Evolutionary conservation across 2,888 invertebrate species (phyloP), one percentile per base, ranked within the genome.

Genomic region (Harpalus rufipes): DNA sequence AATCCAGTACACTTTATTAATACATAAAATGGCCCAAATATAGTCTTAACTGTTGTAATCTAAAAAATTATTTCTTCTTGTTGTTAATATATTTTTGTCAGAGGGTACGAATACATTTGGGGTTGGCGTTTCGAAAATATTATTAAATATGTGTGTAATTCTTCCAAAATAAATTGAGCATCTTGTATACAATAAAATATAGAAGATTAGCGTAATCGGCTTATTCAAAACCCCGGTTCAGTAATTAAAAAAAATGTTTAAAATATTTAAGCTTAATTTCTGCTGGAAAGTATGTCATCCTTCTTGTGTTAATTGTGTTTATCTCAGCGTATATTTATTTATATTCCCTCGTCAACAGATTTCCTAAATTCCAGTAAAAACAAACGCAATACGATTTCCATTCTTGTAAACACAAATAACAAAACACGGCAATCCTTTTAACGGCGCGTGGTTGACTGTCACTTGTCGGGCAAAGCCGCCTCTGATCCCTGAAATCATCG

Each of bases 401-500:
- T 74, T 74, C 72, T 74, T 74, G 72, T 74, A 74, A 74, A 74
- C 72, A 74, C 72, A 74, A 74, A 74, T 74, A 74, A 74, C 72
- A 74, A 74, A 74, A 74, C 68, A 68, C 68, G 39, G 68, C 68
- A 68, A 68, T 68, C 68, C 68, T 68, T 68, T 68, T 68, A 68
- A 51, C 44, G 63, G 32, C 10, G 51, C 72, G 51, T 59, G 16
- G 44, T 39, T 74, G 78, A 25, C 41, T 39, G 56, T 83, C 59
- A 18, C 68, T 82, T 65, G 65, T 44, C 51, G 18, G n/a, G n/a
- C n/a, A 72, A 83, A 83, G 83, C 83, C 61, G 59, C n/a, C 58
- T 51, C 56, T 83, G 83, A 83, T 74, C 83, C 83, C 74, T 74
- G 39, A 74, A 83, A 83, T 83, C 83, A 83, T 83, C 59, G 83